Percentiles rank a stretch among this genome's conserved stretches.
phyloP scores from a whole-genome alignment of 1,140 invertebrate genomes.

The Cepaea nemoralis region DNA sequence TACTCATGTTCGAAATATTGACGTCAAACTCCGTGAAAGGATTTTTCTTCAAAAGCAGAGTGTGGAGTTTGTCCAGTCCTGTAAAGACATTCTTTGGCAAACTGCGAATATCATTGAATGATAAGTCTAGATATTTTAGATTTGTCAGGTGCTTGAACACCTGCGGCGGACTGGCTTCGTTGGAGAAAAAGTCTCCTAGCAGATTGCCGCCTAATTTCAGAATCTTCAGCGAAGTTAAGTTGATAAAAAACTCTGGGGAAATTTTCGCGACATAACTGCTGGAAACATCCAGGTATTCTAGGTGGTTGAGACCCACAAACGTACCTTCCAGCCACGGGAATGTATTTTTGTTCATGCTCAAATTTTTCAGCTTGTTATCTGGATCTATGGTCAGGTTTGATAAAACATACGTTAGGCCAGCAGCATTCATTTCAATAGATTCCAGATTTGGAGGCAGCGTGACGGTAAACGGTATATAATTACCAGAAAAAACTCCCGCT shows the following conservation, averaged over 20 bases:
- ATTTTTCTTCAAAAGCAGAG: conserved; percentile 45
- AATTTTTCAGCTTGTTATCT: conserved; percentile 11
- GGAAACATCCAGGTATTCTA: conserved; percentile 30
- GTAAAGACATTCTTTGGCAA: conserved; percentile 35
- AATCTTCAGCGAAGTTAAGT: conserved; percentile 5
- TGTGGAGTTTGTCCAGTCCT: conserved; percentile 23
- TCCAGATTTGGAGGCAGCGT: conserved; percentile 41
- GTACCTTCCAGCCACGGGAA: conserved; percentile 41
- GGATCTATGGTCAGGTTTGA: conserved; percentile 1
- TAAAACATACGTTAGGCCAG: conserved; percentile 34
- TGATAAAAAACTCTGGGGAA: conserved; percentile 38
- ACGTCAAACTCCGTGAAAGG: conserved; percentile 35
- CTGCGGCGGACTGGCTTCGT: background rate
- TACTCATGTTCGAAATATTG: conserved; percentile 40
- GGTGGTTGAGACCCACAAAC: conserved; percentile 23
- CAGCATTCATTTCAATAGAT: conserved; percentile 15
- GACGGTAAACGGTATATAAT: background rate
- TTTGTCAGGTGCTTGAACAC: conserved; percentile 36
- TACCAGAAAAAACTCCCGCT: too few species aligned
- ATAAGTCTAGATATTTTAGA: conserved; percentile 43
- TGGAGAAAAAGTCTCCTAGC: conserved; percentile 23
- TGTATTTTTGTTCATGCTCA: conserved; percentile 27
- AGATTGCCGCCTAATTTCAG: conserved; percentile 34
- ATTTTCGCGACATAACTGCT: conserved; percentile 39
- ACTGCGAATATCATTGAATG: conserved; percentile 42